These are phyloP conservation scores for Brachionus paranguensis DNA, from an alignment of 1,140 invertebrate genomes.

Conservation along the genomic window DNA sequence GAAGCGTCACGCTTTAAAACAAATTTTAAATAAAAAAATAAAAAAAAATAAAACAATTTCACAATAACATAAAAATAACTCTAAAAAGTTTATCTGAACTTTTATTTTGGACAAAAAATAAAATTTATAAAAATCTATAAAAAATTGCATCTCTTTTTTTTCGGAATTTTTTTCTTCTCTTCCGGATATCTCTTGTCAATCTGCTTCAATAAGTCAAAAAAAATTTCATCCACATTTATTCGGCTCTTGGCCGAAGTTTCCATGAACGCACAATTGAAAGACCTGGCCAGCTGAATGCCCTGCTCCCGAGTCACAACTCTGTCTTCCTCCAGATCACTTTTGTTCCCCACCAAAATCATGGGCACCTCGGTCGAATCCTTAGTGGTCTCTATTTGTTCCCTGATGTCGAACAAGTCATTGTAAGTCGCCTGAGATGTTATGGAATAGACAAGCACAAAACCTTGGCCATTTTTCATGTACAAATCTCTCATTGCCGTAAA, in stretches of 20 bases:
- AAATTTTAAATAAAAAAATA: too few species aligned
- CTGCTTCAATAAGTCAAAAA: constrained; percentile 34
- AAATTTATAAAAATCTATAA: not conserved
- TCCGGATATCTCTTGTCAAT: constrained; percentile 21
- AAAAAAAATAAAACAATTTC: too few species aligned
- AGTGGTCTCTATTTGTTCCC: constrained; percentile 96
- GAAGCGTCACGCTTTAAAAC: too few species aligned
- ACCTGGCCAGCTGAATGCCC: constrained; percentile 59
- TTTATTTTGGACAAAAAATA: too few species aligned
- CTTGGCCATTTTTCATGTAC: constrained; percentile 99
- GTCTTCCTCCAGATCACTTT: constrained; percentile 97
- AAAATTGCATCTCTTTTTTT: not conserved
- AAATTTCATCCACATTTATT: constrained; percentile 87
- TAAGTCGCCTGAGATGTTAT: constrained; percentile 99
- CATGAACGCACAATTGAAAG: constrained; percentile 79
- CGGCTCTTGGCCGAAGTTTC: constrained; percentile 99
- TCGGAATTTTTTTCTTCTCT: not conserved
- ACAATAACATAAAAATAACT: too few species aligned
- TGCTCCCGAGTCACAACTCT: constrained; percentile 97
- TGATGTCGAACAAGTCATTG: constrained; percentile 95
- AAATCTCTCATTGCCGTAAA: constrained; percentile 99
- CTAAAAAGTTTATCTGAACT: too few species aligned
- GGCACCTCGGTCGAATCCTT: constrained; percentile 80
- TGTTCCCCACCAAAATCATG: constrained; percentile 98
- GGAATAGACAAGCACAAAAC: constrained; percentile 97